These are phyloP conservation scores for Mohoua ochrocephala DNA, from an alignment of 2,113 vertebrate species.

Conservation along the genomic window DNA sequence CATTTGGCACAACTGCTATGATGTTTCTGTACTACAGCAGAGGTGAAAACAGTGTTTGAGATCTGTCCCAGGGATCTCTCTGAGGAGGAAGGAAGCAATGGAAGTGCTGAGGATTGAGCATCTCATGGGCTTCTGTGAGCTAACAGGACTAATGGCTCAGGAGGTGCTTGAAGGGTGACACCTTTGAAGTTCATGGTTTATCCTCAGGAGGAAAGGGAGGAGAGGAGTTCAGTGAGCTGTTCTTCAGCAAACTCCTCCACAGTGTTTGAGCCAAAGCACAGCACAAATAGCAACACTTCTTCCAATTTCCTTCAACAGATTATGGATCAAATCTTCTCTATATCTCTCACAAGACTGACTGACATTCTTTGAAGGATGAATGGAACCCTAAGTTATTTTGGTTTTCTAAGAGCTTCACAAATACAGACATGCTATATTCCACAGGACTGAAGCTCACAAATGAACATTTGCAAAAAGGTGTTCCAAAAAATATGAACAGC, in stretches of 20 bases:
- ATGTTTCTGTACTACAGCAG: background rate
- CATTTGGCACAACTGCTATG: background rate
- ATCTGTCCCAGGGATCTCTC: background rate
- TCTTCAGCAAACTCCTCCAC: background rate
- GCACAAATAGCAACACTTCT: background rate
- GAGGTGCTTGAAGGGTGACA: background rate
- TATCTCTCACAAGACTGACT: background rate
- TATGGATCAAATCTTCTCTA: background rate
- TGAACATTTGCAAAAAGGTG: background rate
- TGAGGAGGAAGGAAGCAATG: background rate
- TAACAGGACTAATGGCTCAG: background rate
- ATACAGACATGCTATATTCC: background rate
- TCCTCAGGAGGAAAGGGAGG: background rate
- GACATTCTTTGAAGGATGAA: background rate
- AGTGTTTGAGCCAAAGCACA: background rate
- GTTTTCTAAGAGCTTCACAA: background rate
- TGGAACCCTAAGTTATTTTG: background rate
- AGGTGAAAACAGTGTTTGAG: background rate
- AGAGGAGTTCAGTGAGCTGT: background rate
- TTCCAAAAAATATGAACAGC: background rate
- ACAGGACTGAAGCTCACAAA: background rate
- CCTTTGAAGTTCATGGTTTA: background rate
- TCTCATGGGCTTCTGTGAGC: background rate
- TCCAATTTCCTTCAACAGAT: background rate
- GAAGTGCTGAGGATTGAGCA: rapidly evolving